These are phyloP conservation scores for Orthonyx spaldingii DNA, from an alignment of 2,113 vertebrate genomes.

Conservation along the genomic window DNA sequence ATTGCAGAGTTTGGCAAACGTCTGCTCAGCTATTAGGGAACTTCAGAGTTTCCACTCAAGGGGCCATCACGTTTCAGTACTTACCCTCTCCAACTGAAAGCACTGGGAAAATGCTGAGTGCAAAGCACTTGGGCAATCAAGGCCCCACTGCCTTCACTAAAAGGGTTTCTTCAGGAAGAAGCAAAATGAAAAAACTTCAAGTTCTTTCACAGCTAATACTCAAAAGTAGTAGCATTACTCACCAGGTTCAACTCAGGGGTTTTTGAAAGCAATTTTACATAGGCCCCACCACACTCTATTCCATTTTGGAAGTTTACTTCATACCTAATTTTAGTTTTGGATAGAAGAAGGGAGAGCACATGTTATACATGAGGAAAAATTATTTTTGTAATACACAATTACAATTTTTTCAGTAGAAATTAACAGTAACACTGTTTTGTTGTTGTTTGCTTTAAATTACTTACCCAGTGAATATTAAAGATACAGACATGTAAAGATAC, in stretches of 20 bases:
- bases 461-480: not conserved
- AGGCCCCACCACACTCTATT: conserved; percentile 96
- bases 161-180: not conserved
- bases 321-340: conserved; percentile 79
- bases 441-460: not conserved
- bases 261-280: conserved; percentile 93
- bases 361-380: not conserved
- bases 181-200: not conserved
- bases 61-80: not conserved
- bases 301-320: conserved; percentile 98
- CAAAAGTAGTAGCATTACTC: conserved; percentile 48
- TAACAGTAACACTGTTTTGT: not conserved
- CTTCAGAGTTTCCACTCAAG: not conserved
- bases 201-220: not conserved
- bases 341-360: conserved; percentile 4
- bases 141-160: not conserved
- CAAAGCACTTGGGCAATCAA: not conserved
- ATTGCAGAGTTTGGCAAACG: not conserved
- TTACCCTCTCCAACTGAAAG: not conserved
- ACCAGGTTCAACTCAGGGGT: conserved; percentile 88
- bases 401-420: not conserved
- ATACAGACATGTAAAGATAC: not conserved
- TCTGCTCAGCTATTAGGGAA: not conserved
- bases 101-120: not conserved
- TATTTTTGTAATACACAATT: not conserved